Evolutionary conservation across 2,113 vertebrate species (phyloP).

Genomic region (Pygoscelis adeliae): DNA sequence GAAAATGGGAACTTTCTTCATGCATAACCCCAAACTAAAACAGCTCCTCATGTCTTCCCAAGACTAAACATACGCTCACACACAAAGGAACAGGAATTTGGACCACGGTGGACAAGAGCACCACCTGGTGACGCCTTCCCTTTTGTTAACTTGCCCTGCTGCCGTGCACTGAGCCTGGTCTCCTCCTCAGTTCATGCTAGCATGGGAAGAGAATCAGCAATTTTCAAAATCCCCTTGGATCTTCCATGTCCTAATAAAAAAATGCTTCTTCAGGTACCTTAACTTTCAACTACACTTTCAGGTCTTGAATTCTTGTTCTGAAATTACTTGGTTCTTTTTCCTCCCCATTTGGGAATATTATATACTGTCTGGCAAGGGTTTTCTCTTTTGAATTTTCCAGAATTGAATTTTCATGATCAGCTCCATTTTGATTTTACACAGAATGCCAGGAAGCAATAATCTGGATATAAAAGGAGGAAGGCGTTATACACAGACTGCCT

Average conservation of each 20-base stretch:
- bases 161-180: not conserved
- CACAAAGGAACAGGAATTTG: not conserved
- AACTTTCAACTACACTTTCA: not conserved
- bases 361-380: not conserved
- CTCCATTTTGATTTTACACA: not conserved
- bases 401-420: not conserved
- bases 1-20: not conserved
- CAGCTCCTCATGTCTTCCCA: not conserved
- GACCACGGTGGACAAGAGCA: not conserved
- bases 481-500: not conserved
- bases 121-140: not conserved
- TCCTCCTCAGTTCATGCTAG: not conserved
- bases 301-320: not conserved
- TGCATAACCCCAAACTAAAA: not conserved
- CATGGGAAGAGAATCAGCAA: not conserved
- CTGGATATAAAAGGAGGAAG: not conserved
- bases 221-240: not conserved
- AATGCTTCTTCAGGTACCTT: not conserved
- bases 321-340: not conserved
- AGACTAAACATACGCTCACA: not conserved
- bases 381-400: not conserved
- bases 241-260: not conserved
- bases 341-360: not conserved
- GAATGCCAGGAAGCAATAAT: not conserved
- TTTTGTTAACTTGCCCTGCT: not conserved